A percentile compares a stretch with the other conserved stretches of the same genome.
Conservation (phyloP, 2,888 invertebrate genomes). For the Drosophila borealis region DNA sequence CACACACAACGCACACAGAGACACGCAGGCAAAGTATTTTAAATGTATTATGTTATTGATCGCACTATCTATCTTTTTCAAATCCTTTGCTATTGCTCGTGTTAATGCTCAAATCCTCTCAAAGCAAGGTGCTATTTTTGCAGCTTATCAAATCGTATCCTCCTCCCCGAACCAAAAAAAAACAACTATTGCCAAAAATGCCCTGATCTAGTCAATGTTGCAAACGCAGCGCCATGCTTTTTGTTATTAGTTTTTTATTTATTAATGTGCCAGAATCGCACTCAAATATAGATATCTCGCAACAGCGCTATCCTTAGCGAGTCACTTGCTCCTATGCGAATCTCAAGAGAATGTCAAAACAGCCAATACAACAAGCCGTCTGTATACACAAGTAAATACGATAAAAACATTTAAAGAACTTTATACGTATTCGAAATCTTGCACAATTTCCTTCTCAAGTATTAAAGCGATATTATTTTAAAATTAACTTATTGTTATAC, state of each 20-base stretch:
- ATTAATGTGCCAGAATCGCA: constrained; percentile 70
- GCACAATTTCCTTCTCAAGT: constrained; percentile 79
- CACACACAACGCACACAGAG: constrained; percentile 2
- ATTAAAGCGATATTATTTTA: constrained; percentile 79
- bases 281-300: constrained; percentile 48
- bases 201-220: constrained; percentile 67
- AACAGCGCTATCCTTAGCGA: constrained; percentile 41
- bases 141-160: constrained; percentile 16
- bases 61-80: constrained; percentile 24
- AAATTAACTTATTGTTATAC: constrained; percentile 72
- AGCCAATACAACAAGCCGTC: constrained; percentile 48
- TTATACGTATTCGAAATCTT: constrained; percentile 63
- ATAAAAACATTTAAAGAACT: constrained; percentile 38
- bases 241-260: constrained; percentile 77
- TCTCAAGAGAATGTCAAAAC: constrained; percentile 70
- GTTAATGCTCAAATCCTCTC: constrained; percentile 54
- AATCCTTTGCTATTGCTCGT: constrained; percentile 44
- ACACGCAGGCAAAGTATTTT: constrained; percentile 23
- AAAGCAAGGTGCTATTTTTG: constrained; percentile 47
- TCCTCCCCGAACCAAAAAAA: constrained; percentile 7
- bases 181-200: constrained; percentile 36
- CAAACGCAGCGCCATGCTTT: constrained; percentile 65
- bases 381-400: constrained; percentile 42
- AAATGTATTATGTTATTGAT: constrained; percentile 18
- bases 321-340: constrained; percentile 66